Base-by-base conservation (phyloP, 1,140 invertebrate genomes). In the Nymphalis io region DNA sequence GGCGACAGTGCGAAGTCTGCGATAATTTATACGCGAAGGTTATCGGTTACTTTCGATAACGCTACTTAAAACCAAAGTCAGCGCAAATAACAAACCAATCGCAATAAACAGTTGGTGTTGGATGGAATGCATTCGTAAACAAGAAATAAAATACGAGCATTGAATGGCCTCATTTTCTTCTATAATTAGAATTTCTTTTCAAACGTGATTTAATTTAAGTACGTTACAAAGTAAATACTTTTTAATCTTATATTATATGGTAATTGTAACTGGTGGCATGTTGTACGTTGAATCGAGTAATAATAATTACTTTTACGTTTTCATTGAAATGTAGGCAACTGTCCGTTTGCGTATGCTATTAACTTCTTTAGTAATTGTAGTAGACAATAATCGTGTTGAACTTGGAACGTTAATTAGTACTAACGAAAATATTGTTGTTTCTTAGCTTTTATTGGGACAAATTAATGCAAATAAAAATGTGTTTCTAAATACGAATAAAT, bases 1-100 rank as follows among this genome's bases (percentile, higher is more conserved):
- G 46, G 18, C 51, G 48, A 51, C 20, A 51, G 48, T 55, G 23
- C 20, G 51, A 27, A 55, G 21, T 27, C 51, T 13, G 15, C 21
- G 20, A 55, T 55, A 55, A 55, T 55, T 55, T 55, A 55, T 20
- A 51, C 12, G 27, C 46, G 48, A 39, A 63, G 60, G 46, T 63
- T 63, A 63, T 63, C 60, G 21, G 27, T 48, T 51, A 51, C 46
- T 55, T 27, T 55, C 51, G 51, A 55, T 55, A 55, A 55, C 48
- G 11, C n/a, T n/a, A 44, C 40, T 23, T 55, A 27, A 27, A 23
- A 55, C 1, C 12, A 27, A 55, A 55, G 51, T 55, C 51, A 55
- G 51, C 60, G 27, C 27, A 62, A 53, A 62, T 62, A 53, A 62
- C 60, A 51, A 33, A 51, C 46, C 27, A 51, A 21, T 51, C 51